Percentiles rank a stretch among this genome's conserved stretches.
Evolutionary conservation across 1,140 invertebrate genomes (phyloP).

Genomic region (Daktulosphaira vitifoliae): DNA sequence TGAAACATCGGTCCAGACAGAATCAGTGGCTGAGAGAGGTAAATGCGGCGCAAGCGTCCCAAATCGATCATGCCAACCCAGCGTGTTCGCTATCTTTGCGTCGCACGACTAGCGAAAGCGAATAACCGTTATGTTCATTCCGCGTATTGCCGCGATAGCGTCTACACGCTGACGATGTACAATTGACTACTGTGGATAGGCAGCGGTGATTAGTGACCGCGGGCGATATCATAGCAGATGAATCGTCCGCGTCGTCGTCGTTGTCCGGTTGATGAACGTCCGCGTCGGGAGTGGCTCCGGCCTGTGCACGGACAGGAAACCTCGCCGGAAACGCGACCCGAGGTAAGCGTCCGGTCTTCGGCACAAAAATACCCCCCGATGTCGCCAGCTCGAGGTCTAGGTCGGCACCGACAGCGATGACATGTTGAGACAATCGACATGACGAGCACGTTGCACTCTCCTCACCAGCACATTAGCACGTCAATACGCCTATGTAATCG

Average conservation of each 20-base stretch:
- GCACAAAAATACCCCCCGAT: too few relatives aligned
- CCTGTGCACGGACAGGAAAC: conserved; percentile 23
- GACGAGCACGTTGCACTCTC: too few relatives aligned
- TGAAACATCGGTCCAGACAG: neutral
- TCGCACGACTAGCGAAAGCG: too few relatives aligned
- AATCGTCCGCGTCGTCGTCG: neutral
- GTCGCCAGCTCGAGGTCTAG: too few relatives aligned
- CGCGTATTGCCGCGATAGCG: neutral
- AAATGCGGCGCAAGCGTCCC: neutral
- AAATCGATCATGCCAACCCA: neutral
- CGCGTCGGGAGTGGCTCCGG: neutral
- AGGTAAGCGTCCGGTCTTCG: conserved; percentile 16
- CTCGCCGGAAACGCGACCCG: conserved; percentile 17
- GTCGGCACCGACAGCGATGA: too few relatives aligned
- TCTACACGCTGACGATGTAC: neutral
- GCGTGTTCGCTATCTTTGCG: too few relatives aligned
- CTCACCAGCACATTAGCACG: too few relatives aligned
- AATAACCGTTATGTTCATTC: neutral
- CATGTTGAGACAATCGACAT: too few relatives aligned
- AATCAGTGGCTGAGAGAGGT: neutral
- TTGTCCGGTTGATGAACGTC: conserved; percentile 5
- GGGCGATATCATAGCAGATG: too few relatives aligned
- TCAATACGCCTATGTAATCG: too few relatives aligned
- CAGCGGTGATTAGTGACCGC: too few relatives aligned
- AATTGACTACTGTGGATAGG: neutral